Evolutionary conservation across 2,888 invertebrate species (phyloP).

Genomic region (Heliothis peltigera): DNA sequence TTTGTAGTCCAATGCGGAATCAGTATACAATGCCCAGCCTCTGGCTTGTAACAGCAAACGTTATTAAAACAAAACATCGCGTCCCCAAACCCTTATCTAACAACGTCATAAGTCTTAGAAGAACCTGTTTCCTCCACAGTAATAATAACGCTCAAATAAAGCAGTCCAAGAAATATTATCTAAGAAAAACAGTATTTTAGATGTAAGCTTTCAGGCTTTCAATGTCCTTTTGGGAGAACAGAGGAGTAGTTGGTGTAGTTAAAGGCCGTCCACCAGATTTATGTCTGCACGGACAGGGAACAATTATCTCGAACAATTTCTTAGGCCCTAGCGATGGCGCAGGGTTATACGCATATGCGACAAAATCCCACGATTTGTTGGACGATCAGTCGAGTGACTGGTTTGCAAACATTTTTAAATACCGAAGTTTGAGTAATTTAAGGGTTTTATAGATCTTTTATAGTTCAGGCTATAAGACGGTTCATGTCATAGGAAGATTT

Average conservation of each 20-base stretch:
- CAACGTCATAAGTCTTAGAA: constrained; percentile 23
- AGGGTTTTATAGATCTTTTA: background rate
- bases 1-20: no score
- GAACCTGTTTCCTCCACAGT: constrained; percentile 32
- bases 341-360: constrained; percentile 48
- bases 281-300: constrained; percentile 53
- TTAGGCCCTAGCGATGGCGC: constrained; percentile 45
- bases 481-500: no score
- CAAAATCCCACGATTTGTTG: constrained; percentile 30
- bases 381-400: constrained; percentile 15
- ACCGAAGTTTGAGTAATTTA: background rate
- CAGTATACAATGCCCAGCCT: no score
- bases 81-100: constrained; percentile 8
- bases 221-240: constrained; percentile 44
- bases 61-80: background rate
- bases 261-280: constrained; percentile 46
- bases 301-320: constrained; percentile 56
- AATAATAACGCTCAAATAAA: constrained; percentile 37
- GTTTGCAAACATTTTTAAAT: constrained; percentile 8
- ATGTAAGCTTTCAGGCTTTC: constrained; percentile 39
- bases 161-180: constrained; percentile 37
- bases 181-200: constrained; percentile 50
- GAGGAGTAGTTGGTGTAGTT: constrained; percentile 14
- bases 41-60: background rate
- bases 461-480: no score